A percentile compares a stretch with the other conserved stretches of the same genome.
Evolutionary conservation across 1,140 invertebrate genomes (phyloP).

Genomic region (Bombus confusus): DNA sequence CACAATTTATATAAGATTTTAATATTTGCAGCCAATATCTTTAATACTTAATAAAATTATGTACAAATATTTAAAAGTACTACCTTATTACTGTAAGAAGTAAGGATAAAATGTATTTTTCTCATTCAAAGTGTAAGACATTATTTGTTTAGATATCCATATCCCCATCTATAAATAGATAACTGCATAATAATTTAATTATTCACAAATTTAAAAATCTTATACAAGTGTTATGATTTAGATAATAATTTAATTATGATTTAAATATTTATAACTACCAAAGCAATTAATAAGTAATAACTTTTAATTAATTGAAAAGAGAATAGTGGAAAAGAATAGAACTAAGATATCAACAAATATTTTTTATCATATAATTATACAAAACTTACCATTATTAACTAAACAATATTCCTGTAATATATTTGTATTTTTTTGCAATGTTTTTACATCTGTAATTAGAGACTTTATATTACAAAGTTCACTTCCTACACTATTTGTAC

Average conservation of each 20-base stretch:
- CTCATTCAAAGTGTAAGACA: not conserved
- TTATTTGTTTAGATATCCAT: not conserved
- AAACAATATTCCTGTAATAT: slow-evolving; percentile 45
- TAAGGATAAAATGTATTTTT: slow-evolving; percentile 7
- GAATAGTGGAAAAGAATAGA: too few relatives aligned
- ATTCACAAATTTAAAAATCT: not conserved
- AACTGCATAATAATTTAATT: not conserved
- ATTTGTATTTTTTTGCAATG: slow-evolving; percentile 57
- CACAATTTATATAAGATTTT: slow-evolving; percentile 28
- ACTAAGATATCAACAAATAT: not conserved
- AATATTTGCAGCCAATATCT: not conserved
- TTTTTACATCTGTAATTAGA: slow-evolving; percentile 54
- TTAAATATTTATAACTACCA: not conserved
- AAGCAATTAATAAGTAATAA: not conserved
- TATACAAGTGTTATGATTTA: not conserved
- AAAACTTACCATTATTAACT: slow-evolving; percentile 30
- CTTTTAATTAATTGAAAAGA: not conserved
- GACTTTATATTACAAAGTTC: slow-evolving; percentile 60
- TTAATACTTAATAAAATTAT: not conserved
- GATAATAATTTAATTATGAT: not conserved
- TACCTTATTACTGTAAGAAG: not conserved
- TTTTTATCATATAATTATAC: not conserved
- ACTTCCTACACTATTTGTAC: slow-evolving; percentile 45
- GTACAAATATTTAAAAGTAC: not conserved
- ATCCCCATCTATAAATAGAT: slow-evolving; percentile 11